phyloP scores from a whole-genome alignment of 2,888 invertebrate genomes.

The Hermaeophaga mercurialis region DNA sequence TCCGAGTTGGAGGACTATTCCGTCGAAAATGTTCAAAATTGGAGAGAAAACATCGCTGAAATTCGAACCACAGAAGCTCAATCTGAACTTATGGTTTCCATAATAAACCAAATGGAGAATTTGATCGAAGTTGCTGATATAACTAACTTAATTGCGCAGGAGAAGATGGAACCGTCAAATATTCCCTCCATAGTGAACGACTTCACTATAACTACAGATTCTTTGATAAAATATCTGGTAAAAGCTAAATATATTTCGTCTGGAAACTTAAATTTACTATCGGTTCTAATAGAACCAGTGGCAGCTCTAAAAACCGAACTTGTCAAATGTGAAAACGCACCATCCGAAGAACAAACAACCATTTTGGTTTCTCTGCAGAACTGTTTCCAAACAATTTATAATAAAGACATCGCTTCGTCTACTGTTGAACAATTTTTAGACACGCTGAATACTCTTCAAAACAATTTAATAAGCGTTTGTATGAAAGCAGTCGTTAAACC shows the following conservation, averaged over 20 bases:
- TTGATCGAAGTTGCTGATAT: background rate
- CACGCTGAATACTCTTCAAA: slow-evolving; percentile 49
- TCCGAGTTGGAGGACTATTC: background rate
- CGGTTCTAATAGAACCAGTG: slow-evolving; percentile 46
- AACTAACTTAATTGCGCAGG: slow-evolving; percentile 2
- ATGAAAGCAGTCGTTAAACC: slow-evolving; percentile 50
- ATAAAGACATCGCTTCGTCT: slow-evolving; percentile 18
- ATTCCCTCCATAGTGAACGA: slow-evolving; percentile 44
- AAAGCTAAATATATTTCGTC: slow-evolving; percentile 43
- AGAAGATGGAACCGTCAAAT: slow-evolving; percentile 12
- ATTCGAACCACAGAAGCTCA: slow-evolving; percentile 13
- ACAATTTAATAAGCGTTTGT: slow-evolving; percentile 52
- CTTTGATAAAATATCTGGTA: slow-evolving; percentile 48
- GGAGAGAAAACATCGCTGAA: slow-evolving; percentile 37
- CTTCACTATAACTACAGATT: slow-evolving; percentile 44
- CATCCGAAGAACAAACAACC: slow-evolving; percentile 45
- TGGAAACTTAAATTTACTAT: slow-evolving; percentile 46
- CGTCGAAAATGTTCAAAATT: slow-evolving; percentile 35
- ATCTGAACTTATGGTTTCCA: background rate
- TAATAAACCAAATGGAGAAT: background rate
- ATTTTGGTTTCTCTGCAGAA: slow-evolving; percentile 46
- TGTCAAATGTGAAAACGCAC: slow-evolving; percentile 40
- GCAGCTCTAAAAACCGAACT: slow-evolving; percentile 46
- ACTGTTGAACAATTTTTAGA: slow-evolving; percentile 41
- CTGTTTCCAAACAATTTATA: slow-evolving; percentile 43